Percentiles rank a stretch among this genome's conserved stretches.
phyloP scores from a whole-genome alignment of 2,113 vertebrate genomes.

The Oreotrochilus melanogaster region DNA sequence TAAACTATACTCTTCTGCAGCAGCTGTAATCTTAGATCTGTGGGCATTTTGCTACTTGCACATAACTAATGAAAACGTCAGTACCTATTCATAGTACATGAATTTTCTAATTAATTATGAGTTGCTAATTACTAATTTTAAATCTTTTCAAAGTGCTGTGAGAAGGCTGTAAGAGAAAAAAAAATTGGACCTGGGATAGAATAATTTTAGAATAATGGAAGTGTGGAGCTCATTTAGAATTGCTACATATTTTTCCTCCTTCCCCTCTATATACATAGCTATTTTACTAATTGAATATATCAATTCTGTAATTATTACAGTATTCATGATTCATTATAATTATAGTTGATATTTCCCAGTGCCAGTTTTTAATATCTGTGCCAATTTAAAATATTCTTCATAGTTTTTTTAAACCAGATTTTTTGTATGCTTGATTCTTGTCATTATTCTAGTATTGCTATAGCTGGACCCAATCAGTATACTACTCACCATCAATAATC shows the following conservation, averaged over 20 bases:
- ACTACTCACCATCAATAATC: background rate
- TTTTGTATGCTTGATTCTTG: background rate
- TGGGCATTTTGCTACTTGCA: background rate
- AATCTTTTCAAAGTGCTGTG: background rate
- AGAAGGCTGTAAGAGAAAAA: background rate
- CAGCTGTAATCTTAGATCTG: background rate
- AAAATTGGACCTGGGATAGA: background rate
- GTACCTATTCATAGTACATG: background rate
- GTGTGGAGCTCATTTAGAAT: background rate
- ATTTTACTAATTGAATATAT: background rate
- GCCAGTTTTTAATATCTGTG: background rate
- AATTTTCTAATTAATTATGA: constrained; percentile 23
- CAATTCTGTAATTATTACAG: background rate
- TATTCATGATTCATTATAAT: background rate
- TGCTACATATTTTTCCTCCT: background rate
- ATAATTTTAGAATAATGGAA: constrained; percentile 19
- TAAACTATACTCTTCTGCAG: background rate
- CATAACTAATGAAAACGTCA: background rate
- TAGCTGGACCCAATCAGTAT: background rate
- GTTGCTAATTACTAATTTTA: background rate
- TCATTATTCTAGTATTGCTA: background rate
- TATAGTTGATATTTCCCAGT: background rate
- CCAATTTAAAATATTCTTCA: background rate
- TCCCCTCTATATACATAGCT: background rate
- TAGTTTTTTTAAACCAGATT: background rate